These are phyloP conservation scores for Cyclophora albipunctata DNA, from an alignment of 2,888 invertebrate species.

Conservation along the genomic window DNA sequence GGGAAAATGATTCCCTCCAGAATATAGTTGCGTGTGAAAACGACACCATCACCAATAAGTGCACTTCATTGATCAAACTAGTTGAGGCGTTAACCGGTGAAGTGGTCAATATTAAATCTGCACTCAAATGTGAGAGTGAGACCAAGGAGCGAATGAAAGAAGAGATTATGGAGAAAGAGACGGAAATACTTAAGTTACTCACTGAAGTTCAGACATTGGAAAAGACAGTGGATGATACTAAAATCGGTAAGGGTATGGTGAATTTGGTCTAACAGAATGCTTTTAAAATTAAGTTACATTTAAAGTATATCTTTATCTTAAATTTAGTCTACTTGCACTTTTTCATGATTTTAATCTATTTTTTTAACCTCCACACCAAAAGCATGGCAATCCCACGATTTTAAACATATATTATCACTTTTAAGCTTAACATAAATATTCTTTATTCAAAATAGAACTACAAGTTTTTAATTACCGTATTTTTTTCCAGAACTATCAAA, in stretches of 20 bases:
- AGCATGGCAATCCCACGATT: too few relatives aligned
- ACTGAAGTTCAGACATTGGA: conserved; percentile 30
- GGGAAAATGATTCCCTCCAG: too few relatives aligned
- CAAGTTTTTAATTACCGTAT: too few relatives aligned
- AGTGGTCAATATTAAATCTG: conserved; percentile 24
- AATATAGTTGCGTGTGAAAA: too few relatives aligned
- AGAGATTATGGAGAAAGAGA: conserved; percentile 31
- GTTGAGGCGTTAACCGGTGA: conserved; percentile 29
- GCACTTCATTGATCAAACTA: conserved; percentile 27
- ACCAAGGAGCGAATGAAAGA: conserved; percentile 25
- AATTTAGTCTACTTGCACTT: too few relatives aligned
- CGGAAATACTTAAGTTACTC: conserved; percentile 25
- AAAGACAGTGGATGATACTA: conserved; percentile 27
- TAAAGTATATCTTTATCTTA: too few relatives aligned
- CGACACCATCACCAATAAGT: conserved; percentile 3
- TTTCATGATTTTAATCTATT: too few relatives aligned
- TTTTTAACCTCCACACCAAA: too few relatives aligned
- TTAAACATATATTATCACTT: too few relatives aligned
- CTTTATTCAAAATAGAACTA: too few relatives aligned
- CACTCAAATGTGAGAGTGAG: conserved; percentile 26
- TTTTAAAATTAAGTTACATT: conserved; percentile 1
- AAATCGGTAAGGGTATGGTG: conserved; percentile 30
- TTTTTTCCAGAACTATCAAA: conserved; percentile 36
- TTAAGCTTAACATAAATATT: too few relatives aligned
- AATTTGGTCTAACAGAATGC: neutral